phyloP scores from a whole-genome alignment of 2,888 invertebrate genomes.

The Miltochrista miniata region DNA sequence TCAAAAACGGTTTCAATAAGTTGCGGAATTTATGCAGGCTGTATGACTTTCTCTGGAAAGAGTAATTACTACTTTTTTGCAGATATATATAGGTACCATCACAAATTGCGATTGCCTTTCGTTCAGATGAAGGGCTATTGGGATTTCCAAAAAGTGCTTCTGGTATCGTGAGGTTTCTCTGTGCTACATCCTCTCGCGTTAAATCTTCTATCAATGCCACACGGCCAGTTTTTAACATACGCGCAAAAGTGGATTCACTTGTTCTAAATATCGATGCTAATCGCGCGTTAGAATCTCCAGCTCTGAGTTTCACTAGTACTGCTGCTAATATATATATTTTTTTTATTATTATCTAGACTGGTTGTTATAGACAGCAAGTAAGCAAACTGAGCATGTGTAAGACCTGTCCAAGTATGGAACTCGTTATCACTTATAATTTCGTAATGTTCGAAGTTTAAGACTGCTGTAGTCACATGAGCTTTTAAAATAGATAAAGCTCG shows the following conservation, averaged over 20 bases:
- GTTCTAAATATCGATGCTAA: no score
- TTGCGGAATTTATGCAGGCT: neutral
- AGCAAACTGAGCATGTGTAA: slow-evolving; percentile 1
- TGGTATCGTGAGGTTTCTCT: slow-evolving; percentile 11
- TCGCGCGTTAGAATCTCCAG: no score
- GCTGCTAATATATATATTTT: neutral
- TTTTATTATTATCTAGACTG: slow-evolving; percentile 4
- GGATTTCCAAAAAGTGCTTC: slow-evolving; percentile 10
- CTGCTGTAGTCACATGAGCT: no score
- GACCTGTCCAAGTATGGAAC: no score
- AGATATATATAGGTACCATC: slow-evolving; percentile 13
- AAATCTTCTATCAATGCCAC: slow-evolving; percentile 6
- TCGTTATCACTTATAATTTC: no score
- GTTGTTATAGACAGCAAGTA: slow-evolving; percentile 1
- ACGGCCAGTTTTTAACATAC: neutral
- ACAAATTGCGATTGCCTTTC: slow-evolving; percentile 10
- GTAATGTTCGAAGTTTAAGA: no score
- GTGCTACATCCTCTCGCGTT: slow-evolving; percentile 9
- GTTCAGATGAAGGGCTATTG: slow-evolving; percentile 8
- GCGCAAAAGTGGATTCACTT: neutral
- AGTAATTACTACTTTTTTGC: neutral
- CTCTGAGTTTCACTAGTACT: no score
- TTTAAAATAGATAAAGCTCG: no score
- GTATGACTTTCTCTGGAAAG: neutral
- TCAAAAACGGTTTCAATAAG: neutral